Percentiles rank a stretch among this genome's conserved stretches.
phyloP scores from a whole-genome alignment of 2,113 vertebrate species.

The Pimephales promelas region DNA sequence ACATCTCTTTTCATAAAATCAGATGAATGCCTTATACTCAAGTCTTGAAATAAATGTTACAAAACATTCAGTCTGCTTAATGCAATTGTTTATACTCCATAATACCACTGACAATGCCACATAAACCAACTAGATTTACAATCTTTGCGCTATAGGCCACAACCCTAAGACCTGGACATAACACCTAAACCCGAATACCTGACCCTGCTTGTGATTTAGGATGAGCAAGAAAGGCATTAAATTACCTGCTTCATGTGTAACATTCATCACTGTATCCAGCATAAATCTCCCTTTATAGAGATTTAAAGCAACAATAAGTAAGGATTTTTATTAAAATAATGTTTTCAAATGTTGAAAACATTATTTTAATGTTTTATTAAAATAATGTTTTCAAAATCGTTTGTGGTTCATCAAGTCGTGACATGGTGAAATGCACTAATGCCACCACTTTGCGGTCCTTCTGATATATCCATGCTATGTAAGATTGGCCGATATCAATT shows the following conservation, averaged over 20 bases:
- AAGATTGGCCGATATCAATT: too few relatives aligned
- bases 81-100: neutral
- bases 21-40: slow-evolving; percentile 2
- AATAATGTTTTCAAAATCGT: too few relatives aligned
- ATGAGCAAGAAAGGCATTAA: neutral
- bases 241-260: neutral
- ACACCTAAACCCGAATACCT: neutral
- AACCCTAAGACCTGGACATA: neutral
- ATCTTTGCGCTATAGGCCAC: neutral
- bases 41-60: neutral
- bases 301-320: too few relatives aligned
- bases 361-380: too few relatives aligned
- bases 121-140: slow-evolving; percentile 3
- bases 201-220: neutral
- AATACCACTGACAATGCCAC: neutral
- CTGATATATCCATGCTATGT: too few relatives aligned
- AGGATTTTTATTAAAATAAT: too few relatives aligned
- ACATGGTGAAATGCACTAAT: too few relatives aligned
- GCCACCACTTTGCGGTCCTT: too few relatives aligned
- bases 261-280: slow-evolving; percentile 6
- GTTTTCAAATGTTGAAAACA: too few relatives aligned
- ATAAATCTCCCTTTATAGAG: neutral
- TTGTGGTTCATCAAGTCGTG: too few relatives aligned
- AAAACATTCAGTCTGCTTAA: slow-evolving; percentile 21
- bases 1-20: neutral